These are phyloP conservation scores for Quadriops clusia DNA, from an alignment of 2,888 invertebrate species.

Conservation along the genomic window DNA sequence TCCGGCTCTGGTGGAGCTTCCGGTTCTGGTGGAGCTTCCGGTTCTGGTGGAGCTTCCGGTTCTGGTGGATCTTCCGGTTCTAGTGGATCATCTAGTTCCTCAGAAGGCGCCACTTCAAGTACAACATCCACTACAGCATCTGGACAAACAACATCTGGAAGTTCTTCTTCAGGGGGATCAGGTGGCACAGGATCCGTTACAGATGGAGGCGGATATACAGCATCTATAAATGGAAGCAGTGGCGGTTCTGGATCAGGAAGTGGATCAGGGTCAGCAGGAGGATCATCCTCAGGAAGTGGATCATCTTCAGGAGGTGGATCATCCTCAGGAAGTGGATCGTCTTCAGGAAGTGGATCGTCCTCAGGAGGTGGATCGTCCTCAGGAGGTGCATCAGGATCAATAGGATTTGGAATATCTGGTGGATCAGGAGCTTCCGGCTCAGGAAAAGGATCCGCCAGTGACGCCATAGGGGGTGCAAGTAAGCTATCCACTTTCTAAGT, in stretches of 20 bases:
- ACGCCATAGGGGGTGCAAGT: no score
- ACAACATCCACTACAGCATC: slow-evolving; percentile 1
- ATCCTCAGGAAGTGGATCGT: not conserved
- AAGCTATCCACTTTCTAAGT: no score
- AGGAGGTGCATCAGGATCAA: slow-evolving; percentile 27
- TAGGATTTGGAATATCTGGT: slow-evolving; percentile 5
- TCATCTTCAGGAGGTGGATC: no score
- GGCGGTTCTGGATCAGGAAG: slow-evolving; percentile 1
- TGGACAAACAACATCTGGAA: slow-evolving; percentile 1
- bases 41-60: no score
- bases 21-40: no score
- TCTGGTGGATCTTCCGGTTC: slow-evolving; percentile 50
- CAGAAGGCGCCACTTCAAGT: not conserved
- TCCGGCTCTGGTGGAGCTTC: not conserved
- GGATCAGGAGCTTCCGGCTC: slow-evolving; percentile 8
- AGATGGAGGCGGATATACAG: slow-evolving; percentile 35
- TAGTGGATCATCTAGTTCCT: slow-evolving; percentile 38
- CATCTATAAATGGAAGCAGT: slow-evolving; percentile 28
- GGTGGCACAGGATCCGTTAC: slow-evolving; percentile 6
- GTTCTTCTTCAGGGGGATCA: slow-evolving; percentile 3
- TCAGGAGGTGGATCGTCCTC: slow-evolving; percentile 9
- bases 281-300: no score
- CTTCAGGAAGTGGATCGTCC: slow-evolving; percentile 24
- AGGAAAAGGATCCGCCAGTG: slow-evolving; percentile 3
- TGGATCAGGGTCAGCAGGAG: slow-evolving; percentile 25